Conservation (phyloP, 2,113 vertebrate genomes). For the Ptilorrhoa leucosticta region DNA sequence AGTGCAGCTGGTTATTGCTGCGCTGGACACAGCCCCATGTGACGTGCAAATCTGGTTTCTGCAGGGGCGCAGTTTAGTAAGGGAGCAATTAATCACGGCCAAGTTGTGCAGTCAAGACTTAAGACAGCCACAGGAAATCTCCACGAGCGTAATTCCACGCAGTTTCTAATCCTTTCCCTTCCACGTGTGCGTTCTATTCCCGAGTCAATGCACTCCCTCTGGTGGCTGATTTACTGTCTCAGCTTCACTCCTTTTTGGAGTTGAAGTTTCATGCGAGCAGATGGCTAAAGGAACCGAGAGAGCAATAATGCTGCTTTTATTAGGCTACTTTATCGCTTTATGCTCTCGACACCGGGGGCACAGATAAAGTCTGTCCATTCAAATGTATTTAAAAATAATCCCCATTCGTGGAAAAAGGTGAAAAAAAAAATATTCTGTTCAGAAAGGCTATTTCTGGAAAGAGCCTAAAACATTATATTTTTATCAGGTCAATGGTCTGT, state of each 20-base stretch:
- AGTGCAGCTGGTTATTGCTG: fast-evolving
- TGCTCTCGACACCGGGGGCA: not conserved
- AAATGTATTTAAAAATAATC: not conserved
- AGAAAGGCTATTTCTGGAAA: not conserved
- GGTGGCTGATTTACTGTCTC: not conserved
- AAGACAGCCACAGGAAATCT: not conserved
- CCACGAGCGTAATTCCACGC: not conserved
- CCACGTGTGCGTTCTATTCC: not conserved
- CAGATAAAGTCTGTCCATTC: not conserved
- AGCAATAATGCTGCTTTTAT: not conserved
- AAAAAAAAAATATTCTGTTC: not conserved
- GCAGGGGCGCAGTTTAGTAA: not conserved
- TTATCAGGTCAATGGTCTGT: not conserved
- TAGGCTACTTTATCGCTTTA: not conserved
- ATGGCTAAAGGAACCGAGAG: not conserved
- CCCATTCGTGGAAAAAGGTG: not conserved
- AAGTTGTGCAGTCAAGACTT: not conserved
- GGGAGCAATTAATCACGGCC: not conserved
- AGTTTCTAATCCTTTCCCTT: not conserved
- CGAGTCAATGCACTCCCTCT: slow-evolving; percentile 31
- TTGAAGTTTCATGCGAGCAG: not conserved
- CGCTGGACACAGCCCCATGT: fast-evolving
- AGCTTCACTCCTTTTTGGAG: not conserved
- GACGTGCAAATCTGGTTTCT: not conserved
- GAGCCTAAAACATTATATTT: not conserved